These are phyloP conservation scores for Gallinago paraguaiae DNA, from an alignment of 2,113 vertebrate genomes.

Conservation along the genomic window DNA sequence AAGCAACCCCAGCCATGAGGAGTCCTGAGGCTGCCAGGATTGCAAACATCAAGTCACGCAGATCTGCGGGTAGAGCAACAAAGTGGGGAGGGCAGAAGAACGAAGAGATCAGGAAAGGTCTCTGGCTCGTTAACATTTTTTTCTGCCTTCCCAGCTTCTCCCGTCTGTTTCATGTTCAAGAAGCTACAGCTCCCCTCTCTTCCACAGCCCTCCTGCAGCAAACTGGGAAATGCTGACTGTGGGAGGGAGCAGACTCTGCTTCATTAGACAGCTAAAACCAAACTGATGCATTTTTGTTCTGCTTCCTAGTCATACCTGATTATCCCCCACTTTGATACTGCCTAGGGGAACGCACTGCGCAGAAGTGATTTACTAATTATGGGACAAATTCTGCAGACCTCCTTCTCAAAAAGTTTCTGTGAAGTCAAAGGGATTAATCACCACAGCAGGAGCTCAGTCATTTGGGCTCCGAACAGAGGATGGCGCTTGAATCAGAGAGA, in stretches of 20 bases:
- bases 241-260: constrained; percentile 4
- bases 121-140: background rate
- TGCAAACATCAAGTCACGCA: background rate
- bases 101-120: background rate
- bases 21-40: background rate
- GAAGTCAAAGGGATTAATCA: constrained; percentile 39
- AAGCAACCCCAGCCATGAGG: background rate
- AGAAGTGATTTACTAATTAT: constrained; percentile 42
- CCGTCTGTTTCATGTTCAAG: background rate
- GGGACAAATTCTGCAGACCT: constrained; percentile 30
- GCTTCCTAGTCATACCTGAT: constrained; percentile 52
- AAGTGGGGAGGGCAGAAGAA: background rate
- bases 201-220: background rate
- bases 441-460: constrained; percentile 1
- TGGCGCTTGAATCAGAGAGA: background rate
- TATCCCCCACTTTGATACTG: constrained; percentile 46
- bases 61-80: background rate
- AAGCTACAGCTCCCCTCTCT: background rate
- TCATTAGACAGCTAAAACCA: background rate
- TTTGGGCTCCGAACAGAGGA: background rate
- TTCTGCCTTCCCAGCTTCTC: background rate
- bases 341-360: background rate
- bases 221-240: background rate
- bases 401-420: constrained; percentile 5
- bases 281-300: background rate